Base-by-base conservation (phyloP, 2,113 vertebrate genomes). In the Heterotilapia buettikoferi region DNA sequence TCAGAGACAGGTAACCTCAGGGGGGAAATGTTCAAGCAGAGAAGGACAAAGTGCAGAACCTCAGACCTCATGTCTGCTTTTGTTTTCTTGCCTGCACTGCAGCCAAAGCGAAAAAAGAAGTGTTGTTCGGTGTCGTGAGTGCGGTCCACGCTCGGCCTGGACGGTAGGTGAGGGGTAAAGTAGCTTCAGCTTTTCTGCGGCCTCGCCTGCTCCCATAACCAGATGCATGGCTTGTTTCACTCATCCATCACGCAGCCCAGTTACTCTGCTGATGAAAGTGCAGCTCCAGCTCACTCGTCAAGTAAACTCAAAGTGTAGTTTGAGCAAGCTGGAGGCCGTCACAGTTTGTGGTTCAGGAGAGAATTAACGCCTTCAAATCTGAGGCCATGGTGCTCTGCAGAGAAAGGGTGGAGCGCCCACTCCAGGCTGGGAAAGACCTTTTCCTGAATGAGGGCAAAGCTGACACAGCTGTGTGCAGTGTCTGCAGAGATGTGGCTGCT, bases 71-170 rank as follows among this genome's bases (percentile, higher is more conserved):
- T 3, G 1, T 68, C 6, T 50, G 57, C 61, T 83, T 45, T 73
- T 43, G n/a, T 82, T 54, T 57, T 82, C 38, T 85, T 78, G 52
- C 81, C 33, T 52, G 63, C 68, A 88, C 91, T 88, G 93, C 94
- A 97, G 97, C 94, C 96, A 6, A 97, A 97, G 97, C 73, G 73
- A 4, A 96, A 95, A 91, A 97, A 97, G 97, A 97, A 96, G 96
- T 97, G 96, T 93, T 97, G 97, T 92, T 96, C 96, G 91, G 92
- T 97, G 92, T 97, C 96, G 85, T 97, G 97, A 92, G 82, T 61
- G 40, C 82, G 12, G 63, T 21, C 83, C 38, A 61, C 52, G 83
- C 53, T 59, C 83, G 31, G 82, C 40, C 71, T 80, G 24, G n/a
- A 36, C 14, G 63, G 90, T 82, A 97, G 96, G 96, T 97, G 96